A percentile compares a stretch with the other conserved stretches of the same genome.
Conservation (phyloP, 2,797 vertebrate species). For the Danionella dracula region DNA sequence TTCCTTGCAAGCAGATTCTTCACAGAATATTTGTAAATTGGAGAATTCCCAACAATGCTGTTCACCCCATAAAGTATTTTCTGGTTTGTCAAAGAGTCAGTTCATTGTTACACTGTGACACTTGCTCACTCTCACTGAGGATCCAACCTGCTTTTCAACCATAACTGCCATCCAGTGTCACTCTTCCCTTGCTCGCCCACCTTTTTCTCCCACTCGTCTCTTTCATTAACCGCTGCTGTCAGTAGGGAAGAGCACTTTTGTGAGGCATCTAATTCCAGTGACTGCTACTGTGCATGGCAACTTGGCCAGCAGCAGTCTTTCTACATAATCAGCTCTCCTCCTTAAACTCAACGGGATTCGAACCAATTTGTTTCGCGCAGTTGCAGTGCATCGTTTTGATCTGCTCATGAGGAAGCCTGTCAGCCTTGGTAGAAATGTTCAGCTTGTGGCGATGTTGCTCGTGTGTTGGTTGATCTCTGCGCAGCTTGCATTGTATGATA, state of each 20-base stretch:
- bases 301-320: slow-evolving; percentile 24
- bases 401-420: slow-evolving; percentile 51
- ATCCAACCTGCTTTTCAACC: slow-evolving; percentile 24
- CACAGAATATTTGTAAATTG: not conserved
- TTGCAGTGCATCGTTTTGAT: slow-evolving; percentile 67
- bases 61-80: slow-evolving; percentile 9
- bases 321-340: slow-evolving; percentile 54
- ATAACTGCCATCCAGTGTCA: slow-evolving; percentile 33
- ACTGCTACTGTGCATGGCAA: not conserved
- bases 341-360: slow-evolving; percentile 60
- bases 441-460: not conserved
- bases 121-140: slow-evolving; percentile 20
- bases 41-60: slow-evolving; percentile 45
- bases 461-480: not conserved
- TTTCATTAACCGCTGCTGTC: slow-evolving; percentile 48
- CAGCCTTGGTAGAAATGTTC: slow-evolving; percentile 52
- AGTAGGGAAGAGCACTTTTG: slow-evolving; percentile 35
- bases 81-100: slow-evolving; percentile 15
- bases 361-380: slow-evolving; percentile 66
- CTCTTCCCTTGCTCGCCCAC: too few relatives aligned
- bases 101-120: slow-evolving; percentile 17
- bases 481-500: not conserved
- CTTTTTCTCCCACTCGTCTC: slow-evolving; percentile 5
- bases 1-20: not conserved
- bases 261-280: slow-evolving; percentile 40